Evolutionary conservation across 2,797 vertebrate species (phyloP), one percentile per base, ranked within the genome.

Genomic region (Rachycentron canadum): DNA sequence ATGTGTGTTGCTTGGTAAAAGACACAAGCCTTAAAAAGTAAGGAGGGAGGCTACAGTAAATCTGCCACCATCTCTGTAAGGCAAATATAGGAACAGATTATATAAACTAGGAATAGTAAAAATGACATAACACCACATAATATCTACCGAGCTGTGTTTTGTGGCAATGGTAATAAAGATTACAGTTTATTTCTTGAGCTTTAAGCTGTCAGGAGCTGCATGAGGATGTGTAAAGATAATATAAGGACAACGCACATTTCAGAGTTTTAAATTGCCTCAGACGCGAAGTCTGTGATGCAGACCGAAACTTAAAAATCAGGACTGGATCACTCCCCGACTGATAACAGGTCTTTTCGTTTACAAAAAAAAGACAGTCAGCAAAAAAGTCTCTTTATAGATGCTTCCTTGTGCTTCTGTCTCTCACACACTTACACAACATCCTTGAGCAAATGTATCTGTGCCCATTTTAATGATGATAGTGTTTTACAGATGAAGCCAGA

Each of bases 381-480:
- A 7, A 21, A 41, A 3, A 36, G 60, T 56, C 12, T 13, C 23
- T 50, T 50, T 41, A 23, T 56, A 40, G 40, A 38, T 70, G 73
- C n/a, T 52, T 72, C 41, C 55, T 19, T 10, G 19, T 60, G 55
- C 59, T 52, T 64, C 52, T 26, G 28, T 59, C 68, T 69, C 59
- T 69, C 55, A 49, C 49, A 56, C 68, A 36, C 65, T 64, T 53
- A 74, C 4, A 17, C 62, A 79, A 21, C 58, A 59, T 63, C 49
- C 69, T 26, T 0, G 12, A 68, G 59, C 25, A 38, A 19, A 5
- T 52, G 43, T 36, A 25, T 81, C 34, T 40, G 58, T 57, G 69
- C 69, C 71, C 78, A 78, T 79, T 76, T 76, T 25, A 36, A 75
- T 70, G 61, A 72, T 74, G 38, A 82, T 55, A 36, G 61, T 38